These are phyloP conservation scores for Acleris holmiana DNA, from an alignment of 2,888 invertebrate species.

Conservation along the genomic window DNA sequence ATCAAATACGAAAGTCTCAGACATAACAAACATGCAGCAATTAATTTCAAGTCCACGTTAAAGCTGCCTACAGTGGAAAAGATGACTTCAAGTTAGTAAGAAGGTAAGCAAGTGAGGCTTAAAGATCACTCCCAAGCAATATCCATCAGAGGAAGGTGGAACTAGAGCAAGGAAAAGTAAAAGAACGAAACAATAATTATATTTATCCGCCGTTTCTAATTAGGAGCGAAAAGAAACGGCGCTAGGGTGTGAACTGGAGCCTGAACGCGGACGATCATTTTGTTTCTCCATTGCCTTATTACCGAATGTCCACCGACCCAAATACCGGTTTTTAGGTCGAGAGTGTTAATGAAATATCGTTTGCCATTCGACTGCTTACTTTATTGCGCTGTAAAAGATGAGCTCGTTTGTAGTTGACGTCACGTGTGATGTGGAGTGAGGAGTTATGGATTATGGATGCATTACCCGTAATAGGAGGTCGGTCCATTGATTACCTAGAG, in stretches of 20 bases:
- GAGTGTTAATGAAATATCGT: conserved; percentile 73
- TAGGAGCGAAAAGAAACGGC: conserved; percentile 23
- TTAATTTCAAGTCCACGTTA: too few relatives aligned
- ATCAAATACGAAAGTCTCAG: too few relatives aligned
- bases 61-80: not conserved
- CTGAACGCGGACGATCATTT: conserved; percentile 57
- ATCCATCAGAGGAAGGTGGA: conserved; percentile 21
- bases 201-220: conserved; percentile 30
- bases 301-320: conserved; percentile 56
- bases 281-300: conserved; percentile 51
- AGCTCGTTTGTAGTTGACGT: conserved; percentile 46
- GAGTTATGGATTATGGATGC: conserved; percentile 20
- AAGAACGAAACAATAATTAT: conserved; percentile 29
- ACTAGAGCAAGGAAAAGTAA: conserved; percentile 20
- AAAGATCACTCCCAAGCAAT: not conserved
- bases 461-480: conserved; percentile 3
- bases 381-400: conserved; percentile 61
- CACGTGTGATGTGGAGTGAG: conserved; percentile 32
- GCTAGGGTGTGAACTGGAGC: conserved; percentile 48
- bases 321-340: conserved; percentile 67
- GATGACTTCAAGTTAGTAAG: not conserved
- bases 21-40: too few relatives aligned
- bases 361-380: conserved; percentile 62
- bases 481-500: conserved; percentile 2
- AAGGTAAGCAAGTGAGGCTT: not conserved